Base-by-base conservation (phyloP, 64 coral and sea anemone genomes). In the Porites lutea region DNA sequence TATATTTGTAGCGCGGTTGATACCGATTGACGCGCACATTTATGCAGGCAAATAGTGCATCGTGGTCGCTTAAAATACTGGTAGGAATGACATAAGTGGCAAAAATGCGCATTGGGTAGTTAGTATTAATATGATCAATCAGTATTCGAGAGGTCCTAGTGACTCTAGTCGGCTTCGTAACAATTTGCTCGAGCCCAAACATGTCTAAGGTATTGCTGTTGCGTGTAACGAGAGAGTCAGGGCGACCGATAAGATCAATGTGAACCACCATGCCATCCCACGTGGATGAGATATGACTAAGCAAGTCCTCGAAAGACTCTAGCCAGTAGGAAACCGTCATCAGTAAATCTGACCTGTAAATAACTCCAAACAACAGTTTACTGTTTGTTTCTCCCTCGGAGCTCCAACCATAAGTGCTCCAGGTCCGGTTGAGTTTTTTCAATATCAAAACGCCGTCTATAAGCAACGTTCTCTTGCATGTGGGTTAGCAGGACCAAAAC, bases 101-200 rank as follows among this genome's bases (percentile, higher is more conserved):
- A 62, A 51, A 48, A 48, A 92, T 37, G 43, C 16, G 65, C 4
- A 51, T 47, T 13, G 90, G 79, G 23, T 37, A 16, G 27, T 92
- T 86, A 18, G 89, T 74, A 47, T 75, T 92, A 49, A 92, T 59
- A 85, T 92, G 79, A 69, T 91, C 76, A 54, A 91, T 67, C 2
- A 91, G 62, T 21, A 46, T 91, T 82, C 62, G 3, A 13, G 86
- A 88, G 4, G 66, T 20, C 72, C 22, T 91, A 68, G 89, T 91
- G n/a, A 91, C 77, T 12, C 78, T 19, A 11, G 89, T 91, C 44
- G 63, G 77, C 52, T 91, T 69, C 12, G 64, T 91, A 6, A 91
- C 48, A 7, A 82, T 69, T 71, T 82, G 89, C 48, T 91, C 44
- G 53, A 91, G 63, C 19, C 78, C 89, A 57, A 91, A 91, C 19